A percentile compares a stretch with the other conserved stretches of the same genome.
These are phyloP conservation scores for Ctenodactylus gundi DNA, from an alignment of 2,113 vertebrate genomes.

Conservation along the genomic window DNA sequence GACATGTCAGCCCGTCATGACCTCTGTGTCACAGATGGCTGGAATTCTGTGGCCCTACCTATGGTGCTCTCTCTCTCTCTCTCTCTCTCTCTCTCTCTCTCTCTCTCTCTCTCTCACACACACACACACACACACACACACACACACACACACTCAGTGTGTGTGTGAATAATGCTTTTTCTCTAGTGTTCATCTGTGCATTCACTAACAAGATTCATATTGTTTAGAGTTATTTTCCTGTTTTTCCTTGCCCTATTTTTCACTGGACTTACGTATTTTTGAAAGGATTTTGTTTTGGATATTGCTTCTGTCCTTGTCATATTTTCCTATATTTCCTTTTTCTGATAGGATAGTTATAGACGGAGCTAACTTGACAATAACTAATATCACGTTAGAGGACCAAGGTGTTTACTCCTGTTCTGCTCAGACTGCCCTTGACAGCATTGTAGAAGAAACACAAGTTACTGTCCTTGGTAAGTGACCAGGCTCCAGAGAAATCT, in stretches of 20 bases:
- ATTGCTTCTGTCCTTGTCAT: constrained; percentile 3
- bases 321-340: fast-evolving
- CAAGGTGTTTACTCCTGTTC: constrained; percentile 90
- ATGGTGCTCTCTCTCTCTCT: too few species aligned
- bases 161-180: background rate
- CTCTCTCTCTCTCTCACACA: too few species aligned
- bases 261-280: background rate
- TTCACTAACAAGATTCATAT: background rate
- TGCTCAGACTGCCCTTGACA: constrained; percentile 89
- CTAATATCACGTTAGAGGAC: constrained; percentile 89
- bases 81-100: too few species aligned
- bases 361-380: constrained; percentile 88
- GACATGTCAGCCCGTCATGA: background rate
- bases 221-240: background rate
- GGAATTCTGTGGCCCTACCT: background rate
- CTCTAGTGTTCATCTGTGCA: background rate
- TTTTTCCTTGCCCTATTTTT: background rate
- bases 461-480: constrained; percentile 93
- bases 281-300: background rate
- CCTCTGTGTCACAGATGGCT: background rate
- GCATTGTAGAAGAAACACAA: constrained; percentile 73
- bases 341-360: constrained; percentile 83
- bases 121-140: too few species aligned
- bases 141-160: too few species aligned
- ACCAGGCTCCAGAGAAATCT: background rate